Evolutionary conservation across 2,888 invertebrate species (phyloP), one percentile per base, ranked within the genome.

Genomic region (Hirtodrosophila cameraria): DNA sequence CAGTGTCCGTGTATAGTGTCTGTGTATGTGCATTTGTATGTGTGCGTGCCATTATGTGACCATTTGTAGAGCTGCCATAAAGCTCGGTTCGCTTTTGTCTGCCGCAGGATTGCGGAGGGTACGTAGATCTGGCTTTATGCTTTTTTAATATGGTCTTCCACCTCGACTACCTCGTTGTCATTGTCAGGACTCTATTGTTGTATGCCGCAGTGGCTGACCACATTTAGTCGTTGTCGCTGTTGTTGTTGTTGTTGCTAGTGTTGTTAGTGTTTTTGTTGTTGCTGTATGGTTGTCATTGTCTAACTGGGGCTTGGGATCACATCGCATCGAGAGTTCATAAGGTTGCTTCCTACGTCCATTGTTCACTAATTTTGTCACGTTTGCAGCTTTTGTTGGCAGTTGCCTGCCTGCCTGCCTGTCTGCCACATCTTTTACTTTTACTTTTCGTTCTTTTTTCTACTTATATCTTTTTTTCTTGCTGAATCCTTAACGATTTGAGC

Each of bases 311-410:
- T 65, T 49, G 69, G 63, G 59, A 76, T 80, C 70, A 64, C 75
- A 79, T 78, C 58, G 28, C 50, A 57, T 52, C 43, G 62, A 63
- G 80, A 84, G 81, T 84, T 82, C 86, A 86, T 81, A 72, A 81
- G 82, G 78, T 67, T 63, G n/a, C 68, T 65, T 68, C 53, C 72
- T 59, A 35, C 59, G 69, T 57, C 70, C 78, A 82, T 87, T 83
- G 87, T 83, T 82, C 87, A 86, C 86, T 85, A 85, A 87, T 85
- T 83, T 87, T 82, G 83, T 85, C 83, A 85, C 87, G 83, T 87
- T 85, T 83, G 87, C 86, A 79, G 73, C 79, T 86, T 82, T 81
- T 83, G 71, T 71, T 77, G 49, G 68, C 61, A 63, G 50, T 67
- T 20, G 23, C 6, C 23, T 7, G 23, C 18, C 18, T 3, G 18